Evolutionary conservation across 2,797 vertebrate species (phyloP), one percentile per base, ranked within the genome.

Genomic region (Podargus strigoides): DNA sequence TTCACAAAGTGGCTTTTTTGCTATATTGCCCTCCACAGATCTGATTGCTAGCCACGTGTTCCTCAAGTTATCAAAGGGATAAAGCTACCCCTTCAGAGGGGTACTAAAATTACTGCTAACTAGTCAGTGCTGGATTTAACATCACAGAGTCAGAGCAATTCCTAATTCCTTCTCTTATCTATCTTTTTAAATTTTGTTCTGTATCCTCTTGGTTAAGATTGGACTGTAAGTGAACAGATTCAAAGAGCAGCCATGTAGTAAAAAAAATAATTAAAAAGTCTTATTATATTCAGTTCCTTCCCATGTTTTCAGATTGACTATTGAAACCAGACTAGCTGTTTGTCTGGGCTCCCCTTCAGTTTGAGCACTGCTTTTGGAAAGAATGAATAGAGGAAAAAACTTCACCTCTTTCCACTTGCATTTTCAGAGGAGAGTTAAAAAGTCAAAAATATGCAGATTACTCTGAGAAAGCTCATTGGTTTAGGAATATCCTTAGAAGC

Each of bases 331-430:
- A 66, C 5, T 56, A 58, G 22, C 21, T 85, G 7, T 72, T 89
- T 2, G 0, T 44, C 27, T 77, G 6, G 70, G 9, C 16, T 76
- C 7, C 22, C 5, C 22, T 74, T 76, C 28, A 64, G 12, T 66
- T 12, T 39, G 6, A 66, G 12, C 23, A 23, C 30, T 86, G 52
- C 11, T 58, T 32, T 68, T 75, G 32, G 41, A 76, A 60, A 28
- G 28, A 47, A 64, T 52, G 36, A 6, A 44, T 6, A 41, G 12
- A 52, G 47, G 42, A 3, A 28, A 42, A 42, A n/a, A 8, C 0
- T 0, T 1, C 5, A 19, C 5, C 7, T 58, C 12, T 79, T 63
- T 62, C 27, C 12, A 36, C 20, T 16, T 85, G 8, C 1, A 17
- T 76, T 93, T 81, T 58, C 52, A 78, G 42, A 64, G 42, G 41